Evolutionary conservation across 2,797 vertebrate species (phyloP), one percentile per base, ranked within the genome.

Genomic region (Geotrypetes seraphini): DNA sequence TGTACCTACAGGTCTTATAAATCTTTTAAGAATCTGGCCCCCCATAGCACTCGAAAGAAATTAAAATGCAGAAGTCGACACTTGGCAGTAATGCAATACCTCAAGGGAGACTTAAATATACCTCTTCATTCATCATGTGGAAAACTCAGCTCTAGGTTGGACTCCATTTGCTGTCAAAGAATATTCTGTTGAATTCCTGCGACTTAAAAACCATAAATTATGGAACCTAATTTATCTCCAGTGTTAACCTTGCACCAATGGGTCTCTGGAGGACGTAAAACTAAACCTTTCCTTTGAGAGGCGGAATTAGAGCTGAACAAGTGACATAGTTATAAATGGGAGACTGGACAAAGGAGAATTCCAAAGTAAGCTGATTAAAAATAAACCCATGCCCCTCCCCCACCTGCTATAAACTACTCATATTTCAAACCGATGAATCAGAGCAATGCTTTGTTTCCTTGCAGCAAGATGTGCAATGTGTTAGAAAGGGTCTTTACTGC

Each of bases 181-280:
- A 40, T 39, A 36, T 22, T 35, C 18, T 20, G 34, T 27, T 31
- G 35, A 23, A 39, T 39, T 26, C 40, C 21, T 47, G 36, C 34
- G 22, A 39, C 17, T 46, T 46, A 17, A 19, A 39, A 22, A 30
- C 35, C 22, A 47, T 47, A 31, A 47, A 21, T 39, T 30, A 27
- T 25, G 18, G 13, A 34, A 15, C 30, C 29, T 33, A 17, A 19
- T 47, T 35, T 47, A 35, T 26, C 22, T 39, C 12, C 22, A 26
- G 30, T 10, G 21, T 25, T 28, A 22, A 27, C 13, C 11, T 25
- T 17, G 19, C 14, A 13, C 23, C 19, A 17, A 33, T 29, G 39
- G 24, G 26, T 29, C 31, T 39, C 36, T 7, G 8, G 22, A 28
- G 31, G 31, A 31, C 36, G 29, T 36, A 5, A 25, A 33, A 18